Evolutionary conservation across 2,113 vertebrate genomes (phyloP), one percentile per base, ranked within the genome.

Genomic region (Mobula hypostoma): DNA sequence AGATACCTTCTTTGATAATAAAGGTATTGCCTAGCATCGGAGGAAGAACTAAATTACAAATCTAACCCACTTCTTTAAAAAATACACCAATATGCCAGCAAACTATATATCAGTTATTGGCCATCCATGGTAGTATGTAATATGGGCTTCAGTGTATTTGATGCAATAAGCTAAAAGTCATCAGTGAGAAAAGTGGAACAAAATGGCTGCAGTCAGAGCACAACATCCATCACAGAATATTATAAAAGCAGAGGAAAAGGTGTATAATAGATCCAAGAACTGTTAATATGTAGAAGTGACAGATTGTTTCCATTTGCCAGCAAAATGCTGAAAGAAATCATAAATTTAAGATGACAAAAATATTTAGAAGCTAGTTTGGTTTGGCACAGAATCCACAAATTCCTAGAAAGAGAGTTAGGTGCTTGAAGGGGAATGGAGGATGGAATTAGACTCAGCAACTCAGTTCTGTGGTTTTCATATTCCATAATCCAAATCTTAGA

Each of bases 361-460:
- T 27, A 87, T n/a, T 15, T 2, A 24, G 85, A 32, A 0, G 61
- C 14, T 2, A 29, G 12, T 88, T 88, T 32, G 85, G 85, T 66
- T 88, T 88, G 61, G 58, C 29, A 27, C 83, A 87, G 74, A 77
- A 88, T 88, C 85, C 85, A 88, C n/a, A 17, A 88, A 17, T 88
- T 66, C 58, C 61, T 88, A 32, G 85, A 63, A 88, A 66, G 58
- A 63, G 11, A n/a, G 15, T 61, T 63, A 11, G 58, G 0, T 88
- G 29, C 85, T 66, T 32, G 24, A 88, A 32, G 66, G 7, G 27
- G 76, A n/a, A n/a, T 61, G 48, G 48, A 27, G 82, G 29, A 11
- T 85, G 24, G 21, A 58, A 66, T 61, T 87, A 29, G 21, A 61
- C 29, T 88, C 5, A 58, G 58, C 17, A 14, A 61, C 58, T 87